phyloP scores from a whole-genome alignment of 2,113 vertebrate genomes.

The Colossoma macropomum region DNA sequence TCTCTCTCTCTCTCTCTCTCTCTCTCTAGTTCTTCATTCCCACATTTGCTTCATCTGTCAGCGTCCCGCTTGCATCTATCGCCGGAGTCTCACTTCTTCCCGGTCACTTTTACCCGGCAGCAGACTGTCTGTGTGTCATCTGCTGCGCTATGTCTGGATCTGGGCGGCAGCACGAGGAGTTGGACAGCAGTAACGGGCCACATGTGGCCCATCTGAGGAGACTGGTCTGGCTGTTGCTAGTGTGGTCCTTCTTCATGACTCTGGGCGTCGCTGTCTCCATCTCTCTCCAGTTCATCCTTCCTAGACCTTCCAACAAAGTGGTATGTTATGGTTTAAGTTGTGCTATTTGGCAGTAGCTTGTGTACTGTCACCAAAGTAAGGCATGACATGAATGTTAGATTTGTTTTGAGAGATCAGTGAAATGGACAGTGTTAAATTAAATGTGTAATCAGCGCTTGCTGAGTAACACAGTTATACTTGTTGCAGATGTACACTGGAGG shows the following conservation, averaged over 20 bases:
- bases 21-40: constrained; percentile 1
- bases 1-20: constrained; percentile 13
- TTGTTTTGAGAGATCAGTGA: too few species aligned
- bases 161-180: constrained; percentile 41
- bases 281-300: constrained; percentile 58
- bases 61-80: neutral
- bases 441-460: too few species aligned
- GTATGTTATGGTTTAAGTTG: neutral
- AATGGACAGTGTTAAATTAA: too few species aligned
- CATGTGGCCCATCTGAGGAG: constrained; percentile 34
- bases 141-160: constrained; percentile 25
- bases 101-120: too few species aligned
- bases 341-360: neutral
- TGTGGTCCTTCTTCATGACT: constrained; percentile 69
- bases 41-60: neutral
- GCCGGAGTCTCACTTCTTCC: neutral
- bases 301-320: neutral
- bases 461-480: too few species aligned
- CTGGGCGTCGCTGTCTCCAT: constrained; percentile 56
- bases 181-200: constrained; percentile 29
- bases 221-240: constrained; percentile 61
- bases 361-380: neutral
- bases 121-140: neutral
- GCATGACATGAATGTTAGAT: too few species aligned
- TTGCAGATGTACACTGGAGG: neutral